phyloP scores from a whole-genome alignment of 1,140 invertebrate genomes.

The Philotrypesis tridentata region DNA sequence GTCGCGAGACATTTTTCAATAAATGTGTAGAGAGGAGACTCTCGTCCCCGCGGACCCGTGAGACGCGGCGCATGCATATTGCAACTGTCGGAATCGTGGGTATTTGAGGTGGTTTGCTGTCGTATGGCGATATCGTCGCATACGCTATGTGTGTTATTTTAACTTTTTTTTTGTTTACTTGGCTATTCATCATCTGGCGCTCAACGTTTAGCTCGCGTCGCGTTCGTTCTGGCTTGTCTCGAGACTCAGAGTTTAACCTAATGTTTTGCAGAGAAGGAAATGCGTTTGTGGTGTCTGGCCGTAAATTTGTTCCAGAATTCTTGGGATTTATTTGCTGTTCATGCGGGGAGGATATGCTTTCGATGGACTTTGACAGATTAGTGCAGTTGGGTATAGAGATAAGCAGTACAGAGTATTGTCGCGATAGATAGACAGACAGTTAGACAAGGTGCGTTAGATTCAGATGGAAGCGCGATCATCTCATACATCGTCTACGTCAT shows the following conservation, averaged over 20 bases:
- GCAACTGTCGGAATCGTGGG: slow-evolving; percentile 46
- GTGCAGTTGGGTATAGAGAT: neutral
- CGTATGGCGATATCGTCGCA: slow-evolving; percentile 36
- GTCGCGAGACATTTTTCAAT: neutral
- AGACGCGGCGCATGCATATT: slow-evolving; percentile 43
- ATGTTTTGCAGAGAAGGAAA: slow-evolving; percentile 15
- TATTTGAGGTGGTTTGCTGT: slow-evolving; percentile 29
- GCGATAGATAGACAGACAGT: neutral
- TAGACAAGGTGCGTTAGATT: neutral
- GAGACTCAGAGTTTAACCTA: slow-evolving; percentile 32
- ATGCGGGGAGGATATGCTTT: neutral
- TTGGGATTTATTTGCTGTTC: neutral
- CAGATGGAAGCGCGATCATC: neutral
- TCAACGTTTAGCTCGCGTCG: slow-evolving; percentile 44
- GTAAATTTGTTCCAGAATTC: neutral
- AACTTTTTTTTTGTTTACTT: slow-evolving; percentile 42
- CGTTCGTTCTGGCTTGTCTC: slow-evolving; percentile 43
- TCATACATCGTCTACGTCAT: neutral
- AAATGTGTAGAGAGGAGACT: neutral
- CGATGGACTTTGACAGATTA: neutral
- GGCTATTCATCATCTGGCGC: slow-evolving; percentile 49
- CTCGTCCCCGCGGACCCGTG: slow-evolving; percentile 9
- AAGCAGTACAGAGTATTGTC: slow-evolving; percentile 2
- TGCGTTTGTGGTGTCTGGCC: neutral
- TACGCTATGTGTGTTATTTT: slow-evolving; percentile 38